Conservation (phyloP, 2,113 vertebrate genomes). For the Nettapus auritus region DNA sequence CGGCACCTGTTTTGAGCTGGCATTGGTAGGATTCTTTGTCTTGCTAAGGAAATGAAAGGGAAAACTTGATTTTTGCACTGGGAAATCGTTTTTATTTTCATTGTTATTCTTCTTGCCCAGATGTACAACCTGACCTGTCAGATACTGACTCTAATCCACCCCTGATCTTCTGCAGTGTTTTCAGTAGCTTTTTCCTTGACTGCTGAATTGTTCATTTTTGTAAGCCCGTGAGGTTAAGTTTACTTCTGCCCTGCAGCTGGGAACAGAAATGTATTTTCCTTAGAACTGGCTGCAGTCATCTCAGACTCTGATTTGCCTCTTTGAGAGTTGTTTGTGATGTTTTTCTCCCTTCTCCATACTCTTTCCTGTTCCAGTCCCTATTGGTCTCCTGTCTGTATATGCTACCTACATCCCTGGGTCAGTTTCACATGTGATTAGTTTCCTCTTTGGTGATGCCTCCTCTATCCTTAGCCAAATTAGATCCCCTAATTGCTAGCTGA, state of each 20-base stretch:
- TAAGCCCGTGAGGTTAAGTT: not conserved
- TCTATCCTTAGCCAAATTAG: constrained; percentile 16
- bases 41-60: not conserved
- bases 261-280: not conserved
- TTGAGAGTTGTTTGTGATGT: not conserved
- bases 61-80: not conserved
- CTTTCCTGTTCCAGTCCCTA: not conserved
- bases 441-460: not conserved
- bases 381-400: not conserved
- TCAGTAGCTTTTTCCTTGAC: not conserved
- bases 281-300: not conserved
- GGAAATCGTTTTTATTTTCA: not conserved
- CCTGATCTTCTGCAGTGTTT: not conserved
- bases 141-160: not conserved
- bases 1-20: not conserved
- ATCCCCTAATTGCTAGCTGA: not conserved
- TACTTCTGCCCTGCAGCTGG: not conserved
- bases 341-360: not conserved
- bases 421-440: not conserved
- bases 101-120: not conserved
- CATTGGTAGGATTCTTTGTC: not conserved
- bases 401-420: not conserved
- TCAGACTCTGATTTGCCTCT: not conserved
- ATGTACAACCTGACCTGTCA: not conserved
- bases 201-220: not conserved